Base-by-base conservation (phyloP, 53 echinoderm and acorn worm species). In the Apostichopus leukothele region DNA sequence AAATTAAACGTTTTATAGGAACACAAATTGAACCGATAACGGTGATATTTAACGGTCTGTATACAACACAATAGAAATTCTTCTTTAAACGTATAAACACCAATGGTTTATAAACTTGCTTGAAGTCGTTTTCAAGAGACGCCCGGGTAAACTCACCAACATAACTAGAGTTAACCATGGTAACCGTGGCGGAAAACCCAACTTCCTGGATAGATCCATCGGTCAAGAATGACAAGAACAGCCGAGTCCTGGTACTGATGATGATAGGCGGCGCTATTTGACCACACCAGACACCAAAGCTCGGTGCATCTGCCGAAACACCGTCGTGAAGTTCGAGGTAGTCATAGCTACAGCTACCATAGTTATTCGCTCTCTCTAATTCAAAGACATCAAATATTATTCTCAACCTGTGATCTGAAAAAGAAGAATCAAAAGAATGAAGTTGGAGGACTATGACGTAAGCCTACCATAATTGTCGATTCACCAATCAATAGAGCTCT, bases 201-300 rank as follows among this genome's bases (percentile, higher is more conserved):
- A 57, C 26, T 50, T 91, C 77, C 81, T 96, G 89, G 10, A 96
- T 75, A 7, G 96, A 91, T 20, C 87, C 89, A 88, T 96, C 96
- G 6, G 90, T 53, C 9, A 76, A 75, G 81, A 96, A 96, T n/a
- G 83, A 13, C 13, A 92, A 59, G 75, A 90, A 91, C 73, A 96
- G 52, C 39, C 92, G 12, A 4, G 74, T 89, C 0, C 90, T 86
- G n/a, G 91, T 81, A 7, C 90, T 91, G 81, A 94, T 85, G 19
- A 93, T 88, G 19, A 50, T 86, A 0, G 94, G 92, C 0, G 96
- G 96, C 21, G 67, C 61, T 10, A 57, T 78, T 18, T 76, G 57
- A 10, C 93, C 96, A 63, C 96, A 96, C 90, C 93, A 96, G 10
- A 14, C 75, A 12, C 94, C 95, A 76, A 95, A 86, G 51, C 71